Evolutionary conservation across 2,113 vertebrate species (phyloP).

Genomic region (Cryptotis parvus): DNA sequence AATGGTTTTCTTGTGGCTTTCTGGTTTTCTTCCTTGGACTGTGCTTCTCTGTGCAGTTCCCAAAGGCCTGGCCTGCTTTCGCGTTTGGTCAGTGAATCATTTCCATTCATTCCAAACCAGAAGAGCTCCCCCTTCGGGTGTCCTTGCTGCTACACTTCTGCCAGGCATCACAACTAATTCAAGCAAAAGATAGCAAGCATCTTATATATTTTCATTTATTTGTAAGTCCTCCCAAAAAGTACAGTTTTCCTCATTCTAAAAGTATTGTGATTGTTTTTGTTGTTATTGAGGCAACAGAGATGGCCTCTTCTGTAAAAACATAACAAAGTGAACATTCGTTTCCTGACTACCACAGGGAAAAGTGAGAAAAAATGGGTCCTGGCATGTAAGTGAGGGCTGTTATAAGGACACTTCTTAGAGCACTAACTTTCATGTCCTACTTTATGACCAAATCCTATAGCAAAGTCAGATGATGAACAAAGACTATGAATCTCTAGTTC

Average conservation of each 20-base stretch:
- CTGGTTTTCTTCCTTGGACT: constrained; percentile 45
- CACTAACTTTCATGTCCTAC: not conserved
- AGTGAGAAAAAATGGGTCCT: not conserved
- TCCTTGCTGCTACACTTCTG: constrained; percentile 28
- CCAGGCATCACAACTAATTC: not conserved
- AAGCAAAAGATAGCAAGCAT: not conserved
- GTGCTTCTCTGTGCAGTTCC: not conserved
- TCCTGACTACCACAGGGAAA: not conserved
- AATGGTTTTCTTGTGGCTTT: constrained; percentile 57
- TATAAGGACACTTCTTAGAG: not conserved
- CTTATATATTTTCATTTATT: not conserved
- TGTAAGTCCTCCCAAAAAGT: not conserved
- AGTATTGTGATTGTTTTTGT: not conserved
- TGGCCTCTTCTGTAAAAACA: not conserved
- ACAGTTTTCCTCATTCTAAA: constrained; percentile 2
- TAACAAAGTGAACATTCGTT: not conserved
- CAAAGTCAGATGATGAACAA: not conserved
- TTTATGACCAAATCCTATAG: not conserved
- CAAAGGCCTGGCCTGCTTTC: not conserved
- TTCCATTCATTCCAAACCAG: constrained; percentile 32
- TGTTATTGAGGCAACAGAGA: not conserved
- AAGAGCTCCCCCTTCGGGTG: constrained; percentile 58
- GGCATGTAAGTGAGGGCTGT: not conserved
- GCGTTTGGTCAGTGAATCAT: not conserved
- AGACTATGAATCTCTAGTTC: not conserved